Percentiles rank a stretch among this genome's conserved stretches.
Evolutionary conservation across 2,113 vertebrate genomes (phyloP).

Genomic region (Chloroceryle aenea): DNA sequence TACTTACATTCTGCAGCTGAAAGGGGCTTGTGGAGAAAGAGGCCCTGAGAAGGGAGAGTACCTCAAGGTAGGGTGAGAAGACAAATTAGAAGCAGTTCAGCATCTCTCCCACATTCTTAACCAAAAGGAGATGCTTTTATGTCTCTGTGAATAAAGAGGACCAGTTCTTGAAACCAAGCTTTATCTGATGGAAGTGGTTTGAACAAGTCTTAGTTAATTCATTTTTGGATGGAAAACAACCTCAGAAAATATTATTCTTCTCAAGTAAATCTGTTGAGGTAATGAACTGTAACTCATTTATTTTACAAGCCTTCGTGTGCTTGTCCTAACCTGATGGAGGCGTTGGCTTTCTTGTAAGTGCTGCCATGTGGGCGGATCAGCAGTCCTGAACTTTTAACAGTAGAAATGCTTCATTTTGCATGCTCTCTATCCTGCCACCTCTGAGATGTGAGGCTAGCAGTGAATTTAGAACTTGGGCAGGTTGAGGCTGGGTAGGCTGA

Average conservation of each 20-base stretch:
- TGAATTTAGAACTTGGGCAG: neutral
- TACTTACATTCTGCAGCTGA: neutral
- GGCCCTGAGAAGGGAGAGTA: neutral
- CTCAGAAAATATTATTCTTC: neutral
- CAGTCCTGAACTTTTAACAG: neutral
- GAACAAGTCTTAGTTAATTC: neutral
- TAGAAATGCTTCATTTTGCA: neutral
- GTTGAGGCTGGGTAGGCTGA: neutral
- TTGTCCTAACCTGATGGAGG: slow-evolving; percentile 1
- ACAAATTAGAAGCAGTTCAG: neutral
- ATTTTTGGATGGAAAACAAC: neutral
- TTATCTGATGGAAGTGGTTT: neutral
- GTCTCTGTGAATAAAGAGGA: neutral
- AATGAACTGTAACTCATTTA: neutral
- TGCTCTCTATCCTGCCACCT: neutral
- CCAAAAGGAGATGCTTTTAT: neutral
- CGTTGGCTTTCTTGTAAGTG: neutral
- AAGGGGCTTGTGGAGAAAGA: neutral
- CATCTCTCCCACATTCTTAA: neutral
- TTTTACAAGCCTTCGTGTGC: neutral
- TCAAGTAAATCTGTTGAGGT: neutral
- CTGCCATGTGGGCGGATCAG: neutral
- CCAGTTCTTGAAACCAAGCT: neutral
- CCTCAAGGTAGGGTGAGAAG: neutral
- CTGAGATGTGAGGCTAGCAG: neutral